Percentiles rank a stretch among this genome's conserved stretches.
phyloP scores from a whole-genome alignment of 2,797 vertebrate species.

The Momotus momota region DNA sequence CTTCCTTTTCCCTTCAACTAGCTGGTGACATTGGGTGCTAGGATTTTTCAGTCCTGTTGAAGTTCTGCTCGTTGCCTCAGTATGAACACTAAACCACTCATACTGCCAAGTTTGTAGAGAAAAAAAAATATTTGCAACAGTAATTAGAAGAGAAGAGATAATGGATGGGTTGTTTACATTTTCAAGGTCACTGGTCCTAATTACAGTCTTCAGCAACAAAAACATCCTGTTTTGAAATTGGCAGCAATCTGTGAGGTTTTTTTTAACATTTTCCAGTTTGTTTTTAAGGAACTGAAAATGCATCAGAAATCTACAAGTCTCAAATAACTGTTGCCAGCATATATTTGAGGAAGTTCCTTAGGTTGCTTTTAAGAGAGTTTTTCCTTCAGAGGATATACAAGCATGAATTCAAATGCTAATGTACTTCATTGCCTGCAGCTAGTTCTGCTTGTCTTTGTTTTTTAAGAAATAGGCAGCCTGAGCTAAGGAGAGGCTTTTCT shows the following conservation, averaged over 20 bases:
- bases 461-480: background rate
- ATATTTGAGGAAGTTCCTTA: slow-evolving; percentile 28
- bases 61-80: background rate
- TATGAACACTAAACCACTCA: background rate
- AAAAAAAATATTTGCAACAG: slow-evolving; percentile 7
- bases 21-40: background rate
- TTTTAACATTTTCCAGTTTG: background rate
- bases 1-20: background rate
- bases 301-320: background rate
- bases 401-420: slow-evolving; percentile 57
- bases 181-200: slow-evolving; percentile 48
- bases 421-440: slow-evolving; percentile 29
- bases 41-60: background rate
- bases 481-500: slow-evolving; percentile 9
- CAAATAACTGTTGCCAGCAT: background rate
- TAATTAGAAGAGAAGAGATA: slow-evolving; percentile 28
- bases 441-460: slow-evolving; percentile 36
- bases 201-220: slow-evolving; percentile 39
- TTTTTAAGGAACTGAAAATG: slow-evolving; percentile 34
- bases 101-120: background rate
- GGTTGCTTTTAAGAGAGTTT: slow-evolving; percentile 22
- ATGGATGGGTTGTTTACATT: slow-evolving; percentile 34
- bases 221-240: slow-evolving; percentile 60
- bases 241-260: background rate
- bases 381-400: background rate